Evolutionary conservation across 2,888 invertebrate species (phyloP), one percentile per base, ranked within the genome.

Genomic region (Notodonta ziczac): DNA sequence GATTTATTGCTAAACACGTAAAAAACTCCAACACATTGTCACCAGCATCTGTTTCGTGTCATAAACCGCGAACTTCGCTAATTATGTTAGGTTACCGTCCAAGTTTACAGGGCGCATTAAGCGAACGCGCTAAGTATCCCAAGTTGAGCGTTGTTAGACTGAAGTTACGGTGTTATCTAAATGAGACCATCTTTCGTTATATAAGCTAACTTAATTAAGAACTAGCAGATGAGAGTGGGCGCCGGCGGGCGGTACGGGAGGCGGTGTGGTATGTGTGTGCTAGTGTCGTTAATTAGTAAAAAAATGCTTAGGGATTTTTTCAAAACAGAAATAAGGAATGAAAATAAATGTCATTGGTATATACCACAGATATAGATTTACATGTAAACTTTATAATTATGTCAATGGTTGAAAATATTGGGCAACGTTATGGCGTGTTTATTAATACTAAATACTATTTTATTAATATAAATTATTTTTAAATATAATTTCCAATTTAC

Each of bases 131-230:
- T 90, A 90, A 91, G 89, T 86, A 88, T 83, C 77, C 81, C 81
- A 88, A 91, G 79, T 91, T 90, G 82, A 73, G 83, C 79, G 84
- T 86, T 82, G 84, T 84, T 85, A 84, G 86, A 82, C 87, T 87
- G 81, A 86, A 94, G 89, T 94, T 93, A 91, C 90, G 87, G 91
- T 87, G 90, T 93, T 94, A 94, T 94, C 94, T 94, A 93, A 93
- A 94, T 94, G 94, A 94, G 94, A 91, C 90, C 94, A 93, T 94
- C 94, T 93, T 92, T 92, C 93, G 94, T 94, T 94, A 94, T 93
- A 92, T 94, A 94, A 94, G 93, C 94, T 94, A 93, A 94, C 93
- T 94, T 94, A 94, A 94, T 94, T 94, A 94, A 94, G 94, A 94
- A 93, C 88, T 93, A 89, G 89, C 89, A 91, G 94, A 93, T 93